These are phyloP conservation scores for Orthosia cruda DNA, from an alignment of 2,888 invertebrate species.

Conservation along the genomic window DNA sequence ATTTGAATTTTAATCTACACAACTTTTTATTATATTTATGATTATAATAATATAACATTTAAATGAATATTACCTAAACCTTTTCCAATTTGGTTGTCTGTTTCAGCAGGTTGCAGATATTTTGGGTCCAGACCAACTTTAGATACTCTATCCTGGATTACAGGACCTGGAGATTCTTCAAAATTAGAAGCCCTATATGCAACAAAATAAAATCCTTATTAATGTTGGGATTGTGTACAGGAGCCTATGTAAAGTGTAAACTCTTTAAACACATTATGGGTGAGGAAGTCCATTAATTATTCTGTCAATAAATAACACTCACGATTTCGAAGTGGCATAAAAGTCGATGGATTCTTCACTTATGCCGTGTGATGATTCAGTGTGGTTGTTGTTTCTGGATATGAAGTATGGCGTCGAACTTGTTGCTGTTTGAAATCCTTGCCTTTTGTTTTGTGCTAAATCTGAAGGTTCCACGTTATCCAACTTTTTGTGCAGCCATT, in stretches of 20 bases:
- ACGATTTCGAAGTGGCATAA: slow-evolving; percentile 87
- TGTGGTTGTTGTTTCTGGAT: slow-evolving; percentile 76
- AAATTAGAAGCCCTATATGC: slow-evolving; percentile 77
- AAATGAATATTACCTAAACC: slow-evolving; percentile 66
- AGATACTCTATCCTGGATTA: slow-evolving; percentile 66
- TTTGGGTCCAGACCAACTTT: slow-evolving; percentile 86
- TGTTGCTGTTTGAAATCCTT: slow-evolving; percentile 72
- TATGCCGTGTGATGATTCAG: slow-evolving; percentile 75
- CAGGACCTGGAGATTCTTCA: slow-evolving; percentile 82
- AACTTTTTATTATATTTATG: not conserved
- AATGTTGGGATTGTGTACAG: not conserved
- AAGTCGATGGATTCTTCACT: slow-evolving; percentile 88
- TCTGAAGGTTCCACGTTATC: slow-evolving; percentile 79
- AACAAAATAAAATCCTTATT: slow-evolving; percentile 1
- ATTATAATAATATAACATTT: too few relatives aligned
- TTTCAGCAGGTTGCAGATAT: slow-evolving; percentile 84
- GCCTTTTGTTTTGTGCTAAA: slow-evolving; percentile 67
- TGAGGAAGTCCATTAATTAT: too few relatives aligned
- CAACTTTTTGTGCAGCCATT: slow-evolving; percentile 90
- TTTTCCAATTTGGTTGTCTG: slow-evolving; percentile 75
- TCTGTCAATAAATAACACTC: slow-evolving; percentile 62
- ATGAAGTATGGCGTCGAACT: slow-evolving; percentile 87
- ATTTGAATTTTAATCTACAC: too few relatives aligned
- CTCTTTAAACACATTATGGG: too few relatives aligned
- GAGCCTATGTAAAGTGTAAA: too few relatives aligned